Evolutionary conservation across 2,797 vertebrate genomes (phyloP).

Genomic region (Tapera naevia): DNA sequence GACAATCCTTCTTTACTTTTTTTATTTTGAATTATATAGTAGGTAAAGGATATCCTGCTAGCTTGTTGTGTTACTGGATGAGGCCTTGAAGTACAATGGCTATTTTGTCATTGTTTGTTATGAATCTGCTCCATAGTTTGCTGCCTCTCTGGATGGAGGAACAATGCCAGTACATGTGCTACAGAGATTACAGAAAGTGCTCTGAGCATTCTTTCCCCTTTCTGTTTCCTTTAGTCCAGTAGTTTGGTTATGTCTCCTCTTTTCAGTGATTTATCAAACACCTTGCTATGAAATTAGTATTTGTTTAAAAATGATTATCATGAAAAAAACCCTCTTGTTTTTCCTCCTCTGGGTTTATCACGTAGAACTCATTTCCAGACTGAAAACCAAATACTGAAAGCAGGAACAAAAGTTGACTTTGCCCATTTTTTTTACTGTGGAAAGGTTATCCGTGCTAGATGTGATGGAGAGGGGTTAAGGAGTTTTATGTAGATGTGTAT

Average conservation of each 20-base stretch:
- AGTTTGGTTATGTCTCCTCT: not conserved
- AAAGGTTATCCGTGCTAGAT: not conserved
- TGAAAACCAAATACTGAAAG: not conserved
- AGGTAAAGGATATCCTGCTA: not conserved
- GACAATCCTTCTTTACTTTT: not conserved
- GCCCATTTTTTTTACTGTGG: accelerated
- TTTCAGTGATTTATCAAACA: not conserved
- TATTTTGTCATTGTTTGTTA: not conserved
- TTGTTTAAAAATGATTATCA: not conserved
- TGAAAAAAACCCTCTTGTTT: not conserved
- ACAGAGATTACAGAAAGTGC: not conserved
- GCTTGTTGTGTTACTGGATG: not conserved
- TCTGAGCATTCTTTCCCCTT: not conserved
- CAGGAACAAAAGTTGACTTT: not conserved
- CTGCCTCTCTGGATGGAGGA: not conserved
- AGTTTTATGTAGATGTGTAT: not conserved
- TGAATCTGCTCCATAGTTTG: not conserved
- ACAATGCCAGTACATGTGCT: not conserved
- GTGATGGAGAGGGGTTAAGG: not conserved
- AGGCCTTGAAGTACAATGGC: not conserved
- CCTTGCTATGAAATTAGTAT: not conserved
- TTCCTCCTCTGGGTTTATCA: not conserved
- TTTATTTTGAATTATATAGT: not conserved
- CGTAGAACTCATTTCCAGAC: not conserved
- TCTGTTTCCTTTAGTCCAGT: not conserved